Evolutionary conservation across 2,888 invertebrate species (phyloP).

Genomic region (Pterobdella sp.): DNA sequence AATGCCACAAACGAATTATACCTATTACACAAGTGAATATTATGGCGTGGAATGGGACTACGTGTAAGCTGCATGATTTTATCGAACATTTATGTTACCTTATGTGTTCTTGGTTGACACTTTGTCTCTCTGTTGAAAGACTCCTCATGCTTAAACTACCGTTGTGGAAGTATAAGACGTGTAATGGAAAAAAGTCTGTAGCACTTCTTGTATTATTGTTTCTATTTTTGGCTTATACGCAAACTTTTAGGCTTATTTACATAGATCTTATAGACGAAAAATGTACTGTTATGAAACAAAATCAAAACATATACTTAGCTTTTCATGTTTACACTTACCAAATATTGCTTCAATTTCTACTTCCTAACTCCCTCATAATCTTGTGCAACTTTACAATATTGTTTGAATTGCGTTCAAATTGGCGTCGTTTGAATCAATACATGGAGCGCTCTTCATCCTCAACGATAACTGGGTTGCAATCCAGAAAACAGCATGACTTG

Average conservation of each 20-base stretch:
- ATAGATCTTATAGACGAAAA: slow-evolving; percentile 36
- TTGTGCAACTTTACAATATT: slow-evolving; percentile 43
- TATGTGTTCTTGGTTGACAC: slow-evolving; percentile 48
- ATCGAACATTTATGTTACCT: slow-evolving; percentile 43
- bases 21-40: slow-evolving; percentile 20
- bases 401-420: slow-evolving; percentile 36
- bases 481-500: slow-evolving; percentile 32
- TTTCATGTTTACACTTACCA: slow-evolving; percentile 45
- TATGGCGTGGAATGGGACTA: slow-evolving; percentile 33
- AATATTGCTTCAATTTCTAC: slow-evolving; percentile 41
- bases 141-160: slow-evolving; percentile 46
- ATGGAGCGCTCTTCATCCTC: neutral
- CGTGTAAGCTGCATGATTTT: slow-evolving; percentile 45
- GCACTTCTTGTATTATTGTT: slow-evolving; percentile 41
- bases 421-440: slow-evolving; percentile 21
- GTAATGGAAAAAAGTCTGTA: slow-evolving; percentile 27
- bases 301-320: slow-evolving; percentile 39
- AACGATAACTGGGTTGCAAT: neutral
- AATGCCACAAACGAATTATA: slow-evolving; percentile 34
- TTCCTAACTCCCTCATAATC: slow-evolving; percentile 44
- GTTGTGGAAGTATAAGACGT: slow-evolving; percentile 42
- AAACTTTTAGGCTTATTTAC: slow-evolving; percentile 44
- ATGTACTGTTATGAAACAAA: slow-evolving; percentile 30
- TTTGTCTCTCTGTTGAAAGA: slow-evolving; percentile 46
- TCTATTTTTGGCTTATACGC: slow-evolving; percentile 42